These are phyloP conservation scores for Lineus longissimus DNA, from an alignment of 1,140 invertebrate species.

Conservation along the genomic window DNA sequence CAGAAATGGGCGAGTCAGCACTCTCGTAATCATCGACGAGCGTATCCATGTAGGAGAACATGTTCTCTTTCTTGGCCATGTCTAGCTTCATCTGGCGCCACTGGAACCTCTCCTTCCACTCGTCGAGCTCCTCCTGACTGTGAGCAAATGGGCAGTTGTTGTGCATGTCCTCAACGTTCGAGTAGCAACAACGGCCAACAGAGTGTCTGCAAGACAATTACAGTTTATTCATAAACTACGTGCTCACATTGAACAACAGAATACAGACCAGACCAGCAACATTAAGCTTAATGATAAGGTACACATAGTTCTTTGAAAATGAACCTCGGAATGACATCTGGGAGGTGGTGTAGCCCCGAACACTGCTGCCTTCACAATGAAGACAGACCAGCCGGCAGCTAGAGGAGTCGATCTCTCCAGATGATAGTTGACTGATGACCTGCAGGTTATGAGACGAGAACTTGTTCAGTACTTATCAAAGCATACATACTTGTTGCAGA, in stretches of 20 bases:
- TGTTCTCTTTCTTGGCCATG: slow-evolving; percentile 39
- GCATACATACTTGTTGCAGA: slow-evolving; percentile 25
- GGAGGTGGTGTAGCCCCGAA: no score
- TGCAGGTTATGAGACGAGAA: no score
- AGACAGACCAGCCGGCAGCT: no score
- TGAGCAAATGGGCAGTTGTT: slow-evolving; percentile 46
- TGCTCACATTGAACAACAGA: no score
- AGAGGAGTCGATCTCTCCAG: no score
- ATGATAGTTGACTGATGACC: no score
- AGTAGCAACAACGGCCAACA: slow-evolving; percentile 38
- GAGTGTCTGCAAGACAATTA: slow-evolving; percentile 27
- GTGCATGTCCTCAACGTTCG: slow-evolving; percentile 42
- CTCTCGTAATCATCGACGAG: slow-evolving; percentile 40
- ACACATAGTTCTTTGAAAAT: no score
- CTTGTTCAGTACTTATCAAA: not conserved
- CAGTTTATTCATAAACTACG: no score
- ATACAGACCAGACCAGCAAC: no score
- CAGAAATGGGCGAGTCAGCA: slow-evolving; percentile 29
- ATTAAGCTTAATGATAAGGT: no score
- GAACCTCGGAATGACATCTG: no score
- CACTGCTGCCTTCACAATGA: no score
- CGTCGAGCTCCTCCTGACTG: slow-evolving; percentile 45
- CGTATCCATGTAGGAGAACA: slow-evolving; percentile 46
- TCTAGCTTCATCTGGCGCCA: slow-evolving; percentile 45
- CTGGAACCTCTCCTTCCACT: slow-evolving; percentile 44